phyloP scores from a whole-genome alignment of 2,113 vertebrate species.

The Microcebus jonahi region DNA sequence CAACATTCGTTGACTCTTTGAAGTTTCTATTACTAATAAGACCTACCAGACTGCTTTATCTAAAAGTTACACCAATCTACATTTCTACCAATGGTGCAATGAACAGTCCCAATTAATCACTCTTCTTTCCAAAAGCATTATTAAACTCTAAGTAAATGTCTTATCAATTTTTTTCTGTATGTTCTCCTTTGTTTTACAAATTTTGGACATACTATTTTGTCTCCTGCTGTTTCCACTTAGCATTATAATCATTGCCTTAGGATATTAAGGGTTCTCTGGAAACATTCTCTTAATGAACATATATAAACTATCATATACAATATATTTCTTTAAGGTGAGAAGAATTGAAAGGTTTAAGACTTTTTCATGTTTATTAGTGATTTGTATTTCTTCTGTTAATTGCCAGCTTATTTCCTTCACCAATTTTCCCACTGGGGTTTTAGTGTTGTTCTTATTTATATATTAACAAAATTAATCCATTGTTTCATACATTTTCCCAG shows the following conservation, averaged over 20 bases:
- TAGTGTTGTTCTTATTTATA: background rate
- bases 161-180: background rate
- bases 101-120: background rate
- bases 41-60: slow-evolving; percentile 20
- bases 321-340: background rate
- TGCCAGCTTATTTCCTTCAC: background rate
- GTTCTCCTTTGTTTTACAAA: background rate
- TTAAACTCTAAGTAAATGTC: background rate
- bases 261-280: background rate
- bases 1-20: background rate
- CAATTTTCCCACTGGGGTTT: slow-evolving; percentile 7
- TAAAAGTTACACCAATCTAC: background rate
- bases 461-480: background rate
- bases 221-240: background rate
- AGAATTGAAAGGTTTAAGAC: background rate
- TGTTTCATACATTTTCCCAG: background rate
- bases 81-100: background rate
- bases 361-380: background rate
- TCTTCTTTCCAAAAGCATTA: slow-evolving; percentile 32
- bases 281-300: background rate
- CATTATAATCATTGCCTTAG: background rate
- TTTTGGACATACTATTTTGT: background rate
- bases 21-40: background rate
- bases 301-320: background rate
- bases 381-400: background rate